Evolutionary conservation across 2,888 invertebrate species (phyloP).

Genomic region (Tenthredo scrophulariae): DNA sequence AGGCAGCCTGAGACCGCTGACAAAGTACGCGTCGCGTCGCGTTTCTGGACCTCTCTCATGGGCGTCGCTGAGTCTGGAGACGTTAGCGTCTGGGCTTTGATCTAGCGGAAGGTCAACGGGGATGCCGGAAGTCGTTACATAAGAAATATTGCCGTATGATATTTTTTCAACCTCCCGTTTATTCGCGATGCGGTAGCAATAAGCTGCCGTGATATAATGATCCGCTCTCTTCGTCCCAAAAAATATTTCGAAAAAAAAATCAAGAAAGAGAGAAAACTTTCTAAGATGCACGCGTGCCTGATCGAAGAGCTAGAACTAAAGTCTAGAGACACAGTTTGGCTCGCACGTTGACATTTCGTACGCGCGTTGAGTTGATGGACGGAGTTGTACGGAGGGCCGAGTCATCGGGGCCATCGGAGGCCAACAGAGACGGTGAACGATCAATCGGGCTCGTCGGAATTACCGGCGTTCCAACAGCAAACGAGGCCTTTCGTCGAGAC

Average conservation of each 20-base stretch:
- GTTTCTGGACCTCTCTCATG: conserved; percentile 31
- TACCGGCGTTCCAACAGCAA: conserved; percentile 38
- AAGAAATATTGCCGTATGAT: conserved; percentile 18
- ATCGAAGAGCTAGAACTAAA: background rate
- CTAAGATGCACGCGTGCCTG: conserved; percentile 14
- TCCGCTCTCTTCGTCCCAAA: background rate
- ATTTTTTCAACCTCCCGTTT: background rate
- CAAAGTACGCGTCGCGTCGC: conserved; percentile 37
- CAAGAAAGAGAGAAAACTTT: background rate
- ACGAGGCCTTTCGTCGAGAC: conserved; percentile 41
- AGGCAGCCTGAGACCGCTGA: conserved; percentile 10
- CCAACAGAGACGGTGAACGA: conserved; percentile 46
- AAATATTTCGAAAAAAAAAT: background rate
- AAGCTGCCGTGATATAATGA: background rate
- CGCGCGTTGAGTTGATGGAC: conserved; percentile 40
- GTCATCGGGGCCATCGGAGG: conserved; percentile 49
- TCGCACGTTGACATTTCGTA: conserved; percentile 44
- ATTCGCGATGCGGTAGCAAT: background rate
- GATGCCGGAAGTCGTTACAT: conserved; percentile 33
- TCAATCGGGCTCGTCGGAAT: conserved; percentile 39
- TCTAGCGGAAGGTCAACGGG: conserved; percentile 43
- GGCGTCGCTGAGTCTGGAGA: conserved; percentile 37
- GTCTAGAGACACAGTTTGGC: conserved; percentile 18
- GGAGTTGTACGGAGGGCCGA: conserved; percentile 36
- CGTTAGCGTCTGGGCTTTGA: conserved; percentile 22